Conservation (phyloP, 2,888 invertebrate genomes). For the Nymphalis c-album region DNA sequence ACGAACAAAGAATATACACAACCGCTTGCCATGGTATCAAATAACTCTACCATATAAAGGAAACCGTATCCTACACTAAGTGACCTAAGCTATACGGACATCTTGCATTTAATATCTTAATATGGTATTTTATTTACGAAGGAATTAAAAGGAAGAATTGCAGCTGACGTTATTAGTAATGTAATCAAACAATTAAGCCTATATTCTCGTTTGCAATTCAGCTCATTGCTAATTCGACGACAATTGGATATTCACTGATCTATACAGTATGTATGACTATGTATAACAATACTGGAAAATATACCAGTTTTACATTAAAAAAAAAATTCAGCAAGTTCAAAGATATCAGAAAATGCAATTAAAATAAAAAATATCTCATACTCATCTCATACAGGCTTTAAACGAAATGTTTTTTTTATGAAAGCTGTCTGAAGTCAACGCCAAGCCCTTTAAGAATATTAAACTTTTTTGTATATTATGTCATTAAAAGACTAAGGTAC, state of each 20-base stretch:
- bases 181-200: constrained; percentile 24
- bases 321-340: too few species aligned
- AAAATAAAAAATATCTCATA: too few species aligned
- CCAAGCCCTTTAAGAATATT: too few species aligned
- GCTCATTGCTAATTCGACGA: neutral
- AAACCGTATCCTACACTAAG: constrained; percentile 13
- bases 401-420: too few species aligned
- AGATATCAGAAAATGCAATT: too few species aligned
- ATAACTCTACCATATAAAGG: constrained; percentile 34
- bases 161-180: constrained; percentile 18
- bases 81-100: constrained; percentile 13
- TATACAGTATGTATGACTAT: too few species aligned
- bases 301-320: too few species aligned
- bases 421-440: too few species aligned
- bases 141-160: constrained; percentile 1
- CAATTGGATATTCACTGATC: neutral
- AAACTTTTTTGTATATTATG: too few species aligned
- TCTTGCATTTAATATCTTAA: constrained; percentile 6
- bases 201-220: neutral
- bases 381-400: too few species aligned
- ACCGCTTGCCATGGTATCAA: constrained; percentile 42
- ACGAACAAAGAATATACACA: constrained; percentile 32
- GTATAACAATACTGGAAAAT: too few species aligned
- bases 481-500: too few species aligned
- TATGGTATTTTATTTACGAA: constrained; percentile 1